Percentiles rank a stretch among this genome's conserved stretches.
Conservation (phyloP, 2,113 vertebrate genomes). For the Cheilinus undulatus region DNA sequence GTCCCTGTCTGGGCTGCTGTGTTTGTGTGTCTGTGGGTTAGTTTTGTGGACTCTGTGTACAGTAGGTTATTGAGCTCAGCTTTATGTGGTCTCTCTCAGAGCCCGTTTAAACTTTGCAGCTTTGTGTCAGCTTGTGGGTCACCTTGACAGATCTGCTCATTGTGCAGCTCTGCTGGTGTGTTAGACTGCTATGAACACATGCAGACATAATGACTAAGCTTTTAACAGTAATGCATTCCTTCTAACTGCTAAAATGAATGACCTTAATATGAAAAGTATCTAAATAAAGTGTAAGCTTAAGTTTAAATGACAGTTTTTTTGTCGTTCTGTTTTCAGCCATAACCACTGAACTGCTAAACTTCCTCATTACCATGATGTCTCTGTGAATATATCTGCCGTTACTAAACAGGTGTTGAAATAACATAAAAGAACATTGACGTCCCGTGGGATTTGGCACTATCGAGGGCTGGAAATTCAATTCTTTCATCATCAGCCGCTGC, state of each 20-base stretch:
- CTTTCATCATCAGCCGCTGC: no score
- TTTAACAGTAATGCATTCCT: background rate
- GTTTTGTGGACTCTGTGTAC: background rate
- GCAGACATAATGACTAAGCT: background rate
- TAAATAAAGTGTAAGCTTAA: no score
- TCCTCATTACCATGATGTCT: background rate
- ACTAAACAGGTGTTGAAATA: background rate
- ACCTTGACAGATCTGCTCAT: slow-evolving; percentile 33
- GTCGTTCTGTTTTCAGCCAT: background rate
- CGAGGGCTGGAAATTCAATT: background rate
- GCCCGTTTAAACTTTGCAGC: slow-evolving; percentile 32
- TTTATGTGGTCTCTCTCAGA: slow-evolving; percentile 41
- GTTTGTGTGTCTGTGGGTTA: slow-evolving; percentile 14
- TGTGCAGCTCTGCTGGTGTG: background rate
- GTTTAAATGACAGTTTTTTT: no score
- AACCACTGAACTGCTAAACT: background rate
- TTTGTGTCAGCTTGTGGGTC: slow-evolving; percentile 28
- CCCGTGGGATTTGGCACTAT: background rate
- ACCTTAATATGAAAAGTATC: no score
- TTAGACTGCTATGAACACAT: background rate
- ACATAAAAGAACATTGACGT: background rate
- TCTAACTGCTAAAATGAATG: background rate
- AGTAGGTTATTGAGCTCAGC: slow-evolving; percentile 26
- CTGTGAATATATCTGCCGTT: background rate
- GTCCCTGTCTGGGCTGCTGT: background rate